These are phyloP conservation scores for Crocallis elinguaria DNA, from an alignment of 2,888 invertebrate species.

Conservation along the genomic window DNA sequence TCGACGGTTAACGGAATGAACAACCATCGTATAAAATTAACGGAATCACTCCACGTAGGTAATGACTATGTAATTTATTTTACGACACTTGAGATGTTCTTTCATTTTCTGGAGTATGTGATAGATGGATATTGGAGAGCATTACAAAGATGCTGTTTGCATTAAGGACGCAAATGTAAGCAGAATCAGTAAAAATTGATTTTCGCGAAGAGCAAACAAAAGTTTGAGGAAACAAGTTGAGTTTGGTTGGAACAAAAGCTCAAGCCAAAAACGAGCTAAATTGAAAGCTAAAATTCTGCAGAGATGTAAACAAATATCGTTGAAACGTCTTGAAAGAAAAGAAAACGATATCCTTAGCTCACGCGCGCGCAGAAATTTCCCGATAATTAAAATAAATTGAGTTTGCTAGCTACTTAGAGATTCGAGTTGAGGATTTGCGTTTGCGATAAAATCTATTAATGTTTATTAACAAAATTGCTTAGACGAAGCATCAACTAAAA, in stretches of 20 bases:
- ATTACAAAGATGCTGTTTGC: no score
- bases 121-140: constrained; percentile 1
- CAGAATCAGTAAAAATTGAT: background rate
- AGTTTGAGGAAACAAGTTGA: constrained; percentile 15
- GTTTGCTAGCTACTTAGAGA: constrained; percentile 30
- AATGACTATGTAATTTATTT: constrained; percentile 3
- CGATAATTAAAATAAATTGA: constrained; percentile 34
- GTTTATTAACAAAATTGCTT: background rate
- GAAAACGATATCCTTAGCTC: background rate
- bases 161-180: no score
- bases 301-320: constrained; percentile 30
- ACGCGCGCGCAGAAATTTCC: constrained; percentile 4
- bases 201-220: constrained; percentile 14
- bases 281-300: constrained; percentile 29
- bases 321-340: constrained; percentile 27
- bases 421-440: constrained; percentile 26
- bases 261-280: constrained; percentile 31
- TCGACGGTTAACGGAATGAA: no score
- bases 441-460: background rate
- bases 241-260: constrained; percentile 20
- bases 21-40: background rate
- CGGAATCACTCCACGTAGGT: background rate
- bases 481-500: no score
- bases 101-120: background rate
- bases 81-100: constrained; percentile 7